Base-by-base conservation (phyloP, 2,888 invertebrate species). In the Lypha dubia region DNA sequence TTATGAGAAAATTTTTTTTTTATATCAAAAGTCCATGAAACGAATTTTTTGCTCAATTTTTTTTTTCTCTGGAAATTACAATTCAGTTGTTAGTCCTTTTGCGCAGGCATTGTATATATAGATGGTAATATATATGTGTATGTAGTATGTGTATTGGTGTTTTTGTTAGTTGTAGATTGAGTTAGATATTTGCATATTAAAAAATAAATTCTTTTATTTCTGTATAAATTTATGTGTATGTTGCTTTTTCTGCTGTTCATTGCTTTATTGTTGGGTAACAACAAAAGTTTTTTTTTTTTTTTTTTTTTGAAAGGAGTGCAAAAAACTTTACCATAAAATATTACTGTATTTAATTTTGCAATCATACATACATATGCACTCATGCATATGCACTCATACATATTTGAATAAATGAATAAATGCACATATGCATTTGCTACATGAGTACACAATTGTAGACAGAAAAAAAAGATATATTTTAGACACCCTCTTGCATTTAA, bases 401-500 rank as follows among this genome's bases (percentile, higher is more conserved):
- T 80, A 56, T 13, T 11, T 22, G 49, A 53, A 22, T 41, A 17
- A 11, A 41, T 22, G 6, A 17, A 51, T 13, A 32, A 11, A 41
- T 63, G 51, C 60, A 77, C 20, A 28, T 58, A 24, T 38, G 63
- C 58, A 76, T 35, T 49, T 28, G 15, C 56, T 35, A 9, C 49
- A 60, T 35, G 1, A 3, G 13, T 9, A 53, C 13, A 9, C 17
- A 35, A 22, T 7, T 22, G 28, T 6, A 60, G 9, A 38, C n/a
- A n/a, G n/a, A n/a, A n/a, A 41, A 41, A 38, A 35, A 17, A 68
- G 38, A 49, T 28, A 56, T 71, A 35, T 73, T 38, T 73, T 17
- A 73, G 73, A 71, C 44, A 62, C 60, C 79, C 49, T 65, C 49
- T 53, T 73, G 28, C 67, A 80, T 80, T 80, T 67, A 67, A 67